phyloP scores from a whole-genome alignment of 2,113 vertebrate genomes.

The Phycodurus eques region DNA sequence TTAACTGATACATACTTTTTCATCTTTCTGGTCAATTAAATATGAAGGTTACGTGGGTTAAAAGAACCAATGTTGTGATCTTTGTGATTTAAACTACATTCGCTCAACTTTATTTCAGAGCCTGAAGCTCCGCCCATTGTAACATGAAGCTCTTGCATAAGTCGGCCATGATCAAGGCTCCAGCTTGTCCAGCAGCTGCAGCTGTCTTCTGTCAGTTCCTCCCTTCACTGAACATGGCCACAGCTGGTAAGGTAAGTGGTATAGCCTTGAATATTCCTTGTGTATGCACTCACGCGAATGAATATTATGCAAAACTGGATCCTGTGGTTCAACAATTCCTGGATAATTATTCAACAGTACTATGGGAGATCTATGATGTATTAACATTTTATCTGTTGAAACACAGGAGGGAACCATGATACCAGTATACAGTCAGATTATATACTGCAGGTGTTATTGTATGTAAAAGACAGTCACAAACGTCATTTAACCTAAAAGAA shows the following conservation, averaged over 20 bases:
- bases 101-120: background rate
- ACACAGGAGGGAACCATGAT: background rate
- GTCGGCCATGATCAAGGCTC: background rate
- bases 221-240: slow-evolving; percentile 37
- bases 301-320: background rate
- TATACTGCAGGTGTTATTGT: background rate
- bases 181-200: background rate
- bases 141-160: background rate
- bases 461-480: background rate
- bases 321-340: background rate
- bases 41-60: background rate
- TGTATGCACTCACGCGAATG: background rate
- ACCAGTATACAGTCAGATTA: background rate
- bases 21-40: background rate
- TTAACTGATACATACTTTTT: too few relatives aligned
- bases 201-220: background rate
- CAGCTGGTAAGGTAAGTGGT: slow-evolving; percentile 52
- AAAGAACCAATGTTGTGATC: background rate
- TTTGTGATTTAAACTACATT: background rate
- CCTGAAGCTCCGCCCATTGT: background rate
- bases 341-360: background rate
- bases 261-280: background rate
- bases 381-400: background rate
- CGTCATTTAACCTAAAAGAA: background rate
- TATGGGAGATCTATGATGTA: background rate